These are phyloP conservation scores for Halcyon smyrnensis DNA, from an alignment of 2,797 vertebrate genomes.

Conservation along the genomic window DNA sequence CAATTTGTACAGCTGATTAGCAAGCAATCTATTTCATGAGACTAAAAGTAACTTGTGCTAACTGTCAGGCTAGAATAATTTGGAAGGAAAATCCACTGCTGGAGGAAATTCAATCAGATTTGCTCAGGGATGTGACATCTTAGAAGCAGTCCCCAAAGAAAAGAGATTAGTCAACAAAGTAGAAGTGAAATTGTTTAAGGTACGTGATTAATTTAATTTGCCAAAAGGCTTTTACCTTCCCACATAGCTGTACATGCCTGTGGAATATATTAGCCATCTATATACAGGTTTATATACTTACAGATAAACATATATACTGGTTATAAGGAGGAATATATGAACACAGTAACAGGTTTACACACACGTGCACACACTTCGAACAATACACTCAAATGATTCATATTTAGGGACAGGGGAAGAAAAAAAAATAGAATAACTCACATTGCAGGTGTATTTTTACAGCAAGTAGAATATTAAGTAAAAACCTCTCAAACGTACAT, in stretches of 20 bases:
- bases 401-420: background rate
- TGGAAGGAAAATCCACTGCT: conserved; percentile 14
- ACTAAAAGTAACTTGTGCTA: background rate
- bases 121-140: background rate
- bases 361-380: background rate
- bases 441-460: background rate
- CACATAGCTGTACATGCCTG: background rate
- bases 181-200: background rate
- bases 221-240: background rate
- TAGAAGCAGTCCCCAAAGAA: background rate
- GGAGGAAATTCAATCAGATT: conserved; percentile 32
- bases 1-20: background rate
- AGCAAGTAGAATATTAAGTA: background rate
- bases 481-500: conserved; percentile 11
- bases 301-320: background rate
- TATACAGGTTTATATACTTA: background rate
- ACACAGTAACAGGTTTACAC: background rate
- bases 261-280: background rate
- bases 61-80: background rate
- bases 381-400: background rate
- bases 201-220: background rate
- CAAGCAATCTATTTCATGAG: background rate
- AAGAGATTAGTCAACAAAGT: background rate
- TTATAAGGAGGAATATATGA: background rate
- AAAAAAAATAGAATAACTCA: background rate